phyloP scores from a whole-genome alignment of 2,888 invertebrate species.

The Amiota mariae region DNA sequence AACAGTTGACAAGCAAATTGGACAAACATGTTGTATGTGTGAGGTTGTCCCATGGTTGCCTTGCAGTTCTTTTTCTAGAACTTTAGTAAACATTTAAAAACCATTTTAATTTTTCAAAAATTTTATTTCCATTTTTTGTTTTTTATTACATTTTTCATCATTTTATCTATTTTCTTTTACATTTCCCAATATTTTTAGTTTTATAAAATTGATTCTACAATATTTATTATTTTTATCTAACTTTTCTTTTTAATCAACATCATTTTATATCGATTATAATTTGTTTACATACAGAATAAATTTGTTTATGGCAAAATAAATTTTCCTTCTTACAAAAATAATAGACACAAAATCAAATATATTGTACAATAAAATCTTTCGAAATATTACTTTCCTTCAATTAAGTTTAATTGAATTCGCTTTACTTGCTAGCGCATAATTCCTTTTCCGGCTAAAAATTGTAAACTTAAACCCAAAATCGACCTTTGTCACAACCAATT shows the following conservation, averaged over 20 bases:
- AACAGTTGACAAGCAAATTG: too few species aligned
- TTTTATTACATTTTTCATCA: constrained; percentile 2
- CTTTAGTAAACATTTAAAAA: too few species aligned
- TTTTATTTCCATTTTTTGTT: not conserved
- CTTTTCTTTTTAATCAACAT: not conserved
- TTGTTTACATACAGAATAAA: too few species aligned
- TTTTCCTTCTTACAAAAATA: too few species aligned
- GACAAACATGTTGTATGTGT: too few species aligned
- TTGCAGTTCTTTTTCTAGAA: too few species aligned
- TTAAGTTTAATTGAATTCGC: not conserved
- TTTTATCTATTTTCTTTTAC: constrained; percentile 2
- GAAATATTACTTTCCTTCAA: too few species aligned
- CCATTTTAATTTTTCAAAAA: too few species aligned
- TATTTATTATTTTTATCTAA: not conserved
- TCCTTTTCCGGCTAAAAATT: not conserved
- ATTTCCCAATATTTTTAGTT: not conserved
- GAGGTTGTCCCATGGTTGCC: too few species aligned
- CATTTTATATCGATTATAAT: not conserved
- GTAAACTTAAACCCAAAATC: not conserved
- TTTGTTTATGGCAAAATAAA: too few species aligned
- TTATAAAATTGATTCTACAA: not conserved
- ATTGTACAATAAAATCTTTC: too few species aligned
- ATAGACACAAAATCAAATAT: too few species aligned
- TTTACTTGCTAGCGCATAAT: not conserved
- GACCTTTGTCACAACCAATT: constrained; percentile 26